Base-by-base conservation (phyloP, 2,888 invertebrate genomes). In the Hofmannophila pseudospretella region DNA sequence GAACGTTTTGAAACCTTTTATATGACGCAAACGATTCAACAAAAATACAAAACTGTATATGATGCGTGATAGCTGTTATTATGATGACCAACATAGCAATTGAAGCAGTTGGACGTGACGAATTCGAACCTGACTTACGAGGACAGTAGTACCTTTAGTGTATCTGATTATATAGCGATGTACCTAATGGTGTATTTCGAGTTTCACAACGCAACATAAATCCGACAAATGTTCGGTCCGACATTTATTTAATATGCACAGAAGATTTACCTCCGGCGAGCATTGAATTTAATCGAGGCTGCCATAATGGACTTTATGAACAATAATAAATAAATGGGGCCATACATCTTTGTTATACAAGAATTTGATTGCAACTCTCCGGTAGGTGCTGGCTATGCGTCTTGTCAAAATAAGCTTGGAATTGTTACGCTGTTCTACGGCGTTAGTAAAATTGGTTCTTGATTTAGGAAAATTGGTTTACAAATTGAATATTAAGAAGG, bases 201-300 rank as follows among this genome's bases (percentile, higher is more conserved):
- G 36, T 37, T 32, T 20, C 32, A 32, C 26, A 26, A 38, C 30
- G 9, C 44, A 49, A 45, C 56, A 80, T 85, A 84, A 82, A 82
- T 80, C 76, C 59, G 58, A 55, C 48, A 58, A 67, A 62, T 70
- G 68, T 65, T 57, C 65, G 57, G 51, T 50, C 71, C 52, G 72
- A 75, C 79, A 62, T 76, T 79, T 72, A 79, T 81, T 84, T 81
- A 81, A 84, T 80, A 82, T 73, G 75, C 73, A 70, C 72, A 63
- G 70, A 77, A 80, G 81, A 82, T 84, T 84, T 81, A 85, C 76
- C 70, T 73, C 64, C 65, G 62, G 57, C 61, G 65, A 63, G 72
- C 74, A 77, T 78, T 81, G 79, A 80, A 82, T 82, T 80, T 77
- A 84, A 84, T 81, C 67, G 78, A 61, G 62, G 59, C 58, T 55